Conservation (phyloP, 2,113 vertebrate genomes). For the Australoheros scitulus region DNA sequence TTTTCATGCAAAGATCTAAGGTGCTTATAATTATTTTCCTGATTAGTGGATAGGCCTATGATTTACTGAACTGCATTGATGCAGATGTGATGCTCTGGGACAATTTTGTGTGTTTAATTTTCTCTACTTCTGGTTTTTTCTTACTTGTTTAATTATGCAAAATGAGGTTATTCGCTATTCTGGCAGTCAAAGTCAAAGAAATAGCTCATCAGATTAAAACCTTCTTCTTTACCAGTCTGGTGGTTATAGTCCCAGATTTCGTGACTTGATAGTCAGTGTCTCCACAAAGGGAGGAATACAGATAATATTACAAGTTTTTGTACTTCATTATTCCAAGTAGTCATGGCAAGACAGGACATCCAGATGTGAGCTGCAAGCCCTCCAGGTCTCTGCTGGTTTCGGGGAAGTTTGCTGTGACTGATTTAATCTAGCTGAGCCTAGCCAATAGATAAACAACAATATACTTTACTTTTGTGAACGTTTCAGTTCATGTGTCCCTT, state of each 20-base stretch:
- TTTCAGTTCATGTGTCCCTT: slow-evolving; percentile 16
- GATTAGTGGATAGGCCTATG: slow-evolving; percentile 57
- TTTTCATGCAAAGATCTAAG: slow-evolving; percentile 61
- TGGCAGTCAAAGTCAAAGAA: slow-evolving; percentile 31
- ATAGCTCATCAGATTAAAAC: slow-evolving; percentile 33
- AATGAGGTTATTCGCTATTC: slow-evolving; percentile 15
- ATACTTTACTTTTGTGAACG: slow-evolving; percentile 30
- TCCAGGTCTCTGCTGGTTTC: slow-evolving; percentile 13
- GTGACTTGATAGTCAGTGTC: slow-evolving; percentile 24
- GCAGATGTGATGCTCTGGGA: slow-evolving; percentile 44
- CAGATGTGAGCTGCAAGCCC: slow-evolving; percentile 21
- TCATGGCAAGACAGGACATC: slow-evolving; percentile 31
- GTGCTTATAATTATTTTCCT: slow-evolving; percentile 67
- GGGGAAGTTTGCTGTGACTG: slow-evolving; percentile 18
- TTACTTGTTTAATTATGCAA: slow-evolving; percentile 36
- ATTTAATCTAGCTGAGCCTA: slow-evolving; percentile 14
- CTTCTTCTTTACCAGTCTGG: not conserved
- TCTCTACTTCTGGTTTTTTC: slow-evolving; percentile 35
- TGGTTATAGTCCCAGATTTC: not conserved
- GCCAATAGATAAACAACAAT: not conserved
- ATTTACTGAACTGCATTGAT: slow-evolving; percentile 50
- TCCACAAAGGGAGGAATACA: not conserved
- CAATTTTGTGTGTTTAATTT: slow-evolving; percentile 52
- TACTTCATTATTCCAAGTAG: slow-evolving; percentile 14
- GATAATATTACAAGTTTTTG: slow-evolving; percentile 35